Evolutionary conservation across 2,888 invertebrate genomes (phyloP).

Genomic region (Crioceris asparagi): DNA sequence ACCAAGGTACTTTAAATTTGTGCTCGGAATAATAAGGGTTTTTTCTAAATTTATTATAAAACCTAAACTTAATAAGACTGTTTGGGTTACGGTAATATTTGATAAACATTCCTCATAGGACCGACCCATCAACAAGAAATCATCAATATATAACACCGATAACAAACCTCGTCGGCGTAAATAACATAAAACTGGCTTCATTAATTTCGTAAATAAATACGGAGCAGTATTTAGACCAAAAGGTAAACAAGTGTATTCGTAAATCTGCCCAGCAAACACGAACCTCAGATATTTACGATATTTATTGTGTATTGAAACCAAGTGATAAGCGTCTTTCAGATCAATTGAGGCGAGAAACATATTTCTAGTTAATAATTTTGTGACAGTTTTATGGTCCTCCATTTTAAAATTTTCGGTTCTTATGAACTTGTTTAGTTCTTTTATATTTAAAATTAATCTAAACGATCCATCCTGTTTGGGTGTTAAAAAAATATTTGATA

Average conservation of each 20-base stretch:
- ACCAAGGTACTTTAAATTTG: slow-evolving; percentile 12
- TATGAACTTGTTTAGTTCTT: slow-evolving; percentile 14
- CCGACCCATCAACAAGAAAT: slow-evolving; percentile 16
- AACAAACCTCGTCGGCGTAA: slow-evolving; percentile 3
- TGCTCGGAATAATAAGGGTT: slow-evolving; percentile 10
- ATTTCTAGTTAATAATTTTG: slow-evolving; percentile 5
- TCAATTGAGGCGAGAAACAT: slow-evolving; percentile 9
- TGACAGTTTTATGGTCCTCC: slow-evolving; percentile 15
- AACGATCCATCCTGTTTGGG: slow-evolving; percentile 9
- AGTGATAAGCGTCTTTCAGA: slow-evolving; percentile 11
- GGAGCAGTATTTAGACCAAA: slow-evolving; percentile 6
- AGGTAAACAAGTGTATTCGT: slow-evolving; percentile 4
- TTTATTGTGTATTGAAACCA: slow-evolving; percentile 6
- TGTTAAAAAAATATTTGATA: slow-evolving; percentile 9
- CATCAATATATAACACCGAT: slow-evolving; percentile 15
- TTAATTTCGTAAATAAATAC: slow-evolving; percentile 9
- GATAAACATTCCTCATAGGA: slow-evolving; percentile 7
- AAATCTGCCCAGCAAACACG: slow-evolving; percentile 5
- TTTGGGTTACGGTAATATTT: slow-evolving; percentile 9
- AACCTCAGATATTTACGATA: slow-evolving; percentile 9
- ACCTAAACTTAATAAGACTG: slow-evolving; percentile 12
- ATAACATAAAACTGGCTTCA: slow-evolving; percentile 7
- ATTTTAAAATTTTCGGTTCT: slow-evolving; percentile 16
- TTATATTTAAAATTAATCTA: slow-evolving; percentile 14
- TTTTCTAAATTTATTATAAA: slow-evolving; percentile 16